Evolutionary conservation across 2,113 vertebrate genomes (phyloP).

Genomic region (Perca fluviatilis): DNA sequence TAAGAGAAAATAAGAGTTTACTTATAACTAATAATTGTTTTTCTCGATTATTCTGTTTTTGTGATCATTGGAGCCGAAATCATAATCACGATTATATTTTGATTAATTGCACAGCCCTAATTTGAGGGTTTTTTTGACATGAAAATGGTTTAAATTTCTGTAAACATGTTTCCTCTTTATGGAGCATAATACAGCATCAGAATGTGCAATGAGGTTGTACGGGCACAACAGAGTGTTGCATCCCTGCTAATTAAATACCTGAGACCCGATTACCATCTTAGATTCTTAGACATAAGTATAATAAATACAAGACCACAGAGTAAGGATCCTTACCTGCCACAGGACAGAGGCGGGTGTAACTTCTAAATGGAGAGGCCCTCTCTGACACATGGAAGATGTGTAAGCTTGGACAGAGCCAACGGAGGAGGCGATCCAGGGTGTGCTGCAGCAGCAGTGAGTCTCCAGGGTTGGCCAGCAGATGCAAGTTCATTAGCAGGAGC

Average conservation of each 20-base stretch:
- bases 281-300: background rate
- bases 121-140: background rate
- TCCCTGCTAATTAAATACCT: background rate
- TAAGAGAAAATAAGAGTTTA: too few species aligned
- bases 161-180: background rate
- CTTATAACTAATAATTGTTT: too few species aligned
- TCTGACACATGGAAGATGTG: slow-evolving; percentile 93
- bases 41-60: too few species aligned
- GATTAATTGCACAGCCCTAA: too few species aligned
- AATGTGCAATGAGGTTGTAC: background rate
- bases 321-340: slow-evolving; percentile 57
- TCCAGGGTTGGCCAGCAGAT: slow-evolving; percentile 89
- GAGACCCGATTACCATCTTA: background rate
- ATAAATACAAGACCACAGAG: background rate
- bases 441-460: slow-evolving; percentile 88
- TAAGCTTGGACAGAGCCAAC: slow-evolving; percentile 87
- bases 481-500: slow-evolving; percentile 86
- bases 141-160: background rate
- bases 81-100: too few species aligned
- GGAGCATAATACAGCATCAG: background rate
- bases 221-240: background rate
- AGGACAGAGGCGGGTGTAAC: slow-evolving; percentile 63
- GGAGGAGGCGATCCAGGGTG: slow-evolving; percentile 88
- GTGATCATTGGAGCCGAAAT: too few species aligned
- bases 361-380: slow-evolving; percentile 80